phyloP scores from a whole-genome alignment of 1,140 invertebrate genomes.

The Micrasema longulum region DNA sequence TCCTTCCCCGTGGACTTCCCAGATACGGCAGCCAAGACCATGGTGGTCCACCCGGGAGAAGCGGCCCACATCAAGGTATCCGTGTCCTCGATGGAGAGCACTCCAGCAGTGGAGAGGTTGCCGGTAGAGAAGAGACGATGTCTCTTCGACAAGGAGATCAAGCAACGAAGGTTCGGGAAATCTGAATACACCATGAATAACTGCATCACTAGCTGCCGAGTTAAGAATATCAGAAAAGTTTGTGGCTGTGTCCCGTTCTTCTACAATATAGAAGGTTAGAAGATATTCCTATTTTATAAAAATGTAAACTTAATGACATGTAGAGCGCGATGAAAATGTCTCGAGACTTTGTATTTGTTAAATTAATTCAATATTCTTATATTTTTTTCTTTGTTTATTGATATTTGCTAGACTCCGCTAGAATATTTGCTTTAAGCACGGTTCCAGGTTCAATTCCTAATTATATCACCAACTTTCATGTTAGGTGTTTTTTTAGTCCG shows the following conservation, averaged over 20 bases:
- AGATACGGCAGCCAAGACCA: conserved; percentile 13
- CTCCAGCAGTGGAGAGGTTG: background rate
- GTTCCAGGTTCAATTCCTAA: too few species aligned
- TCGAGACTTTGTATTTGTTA: too few species aligned
- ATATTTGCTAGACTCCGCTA: too few species aligned
- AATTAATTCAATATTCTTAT: too few species aligned
- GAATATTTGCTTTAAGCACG: too few species aligned
- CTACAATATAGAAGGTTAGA: conserved; percentile 31
- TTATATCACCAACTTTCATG: too few species aligned
- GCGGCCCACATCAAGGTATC: conserved; percentile 4
- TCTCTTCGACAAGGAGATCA: conserved; percentile 5
- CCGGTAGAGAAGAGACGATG: conserved; percentile 2
- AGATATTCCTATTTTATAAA: too few species aligned
- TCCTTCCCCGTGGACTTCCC: conserved; percentile 35
- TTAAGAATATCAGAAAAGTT: background rate
- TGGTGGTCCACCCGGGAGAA: conserved; percentile 13
- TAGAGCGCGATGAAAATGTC: too few species aligned
- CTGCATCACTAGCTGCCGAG: conserved; percentile 33
- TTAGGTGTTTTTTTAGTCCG: too few species aligned
- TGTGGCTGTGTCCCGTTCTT: conserved; percentile 38
- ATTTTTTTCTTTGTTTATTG: too few species aligned
- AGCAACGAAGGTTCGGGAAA: background rate
- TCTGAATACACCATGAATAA: conserved; percentile 21
- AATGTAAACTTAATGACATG: too few species aligned
- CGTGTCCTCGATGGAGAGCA: conserved; percentile 7